Base-by-base conservation (phyloP, 2,797 vertebrate genomes). In the Delichon dasypus region DNA sequence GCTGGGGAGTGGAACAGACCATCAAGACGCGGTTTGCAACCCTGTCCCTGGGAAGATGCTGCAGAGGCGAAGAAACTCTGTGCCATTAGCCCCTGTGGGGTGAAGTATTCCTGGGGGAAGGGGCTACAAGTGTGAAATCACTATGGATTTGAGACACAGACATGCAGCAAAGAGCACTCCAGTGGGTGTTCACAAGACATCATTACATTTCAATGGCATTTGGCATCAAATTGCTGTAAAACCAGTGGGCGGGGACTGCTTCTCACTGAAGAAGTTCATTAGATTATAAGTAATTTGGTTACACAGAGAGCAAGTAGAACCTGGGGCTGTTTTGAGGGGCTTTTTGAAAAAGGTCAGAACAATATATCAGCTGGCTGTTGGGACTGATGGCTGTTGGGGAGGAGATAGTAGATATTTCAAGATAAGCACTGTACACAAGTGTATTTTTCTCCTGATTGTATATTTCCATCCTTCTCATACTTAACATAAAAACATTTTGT, bases 231-330 rank as follows among this genome's bases (percentile, higher is more conserved):
- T 78, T 67, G 85, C 89, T 96, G 79, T 62, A 95, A 95, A 95
- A 85, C 73, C 82, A 57, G 95, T 92, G 94, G 95, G 92, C 4
- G 88, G 94, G 91, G 92, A 93, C 70, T 42, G 73, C 76, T 95
- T 85, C 91, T 94, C 91, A 88, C 89, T 32, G 45, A 68, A 89
- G 78, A 92, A 94, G 92, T 96, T 96, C 94, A 96, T 97, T 91
- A 96, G 91, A 94, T 96, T 95, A 93, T 60, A 89, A 89, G 66
- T 88, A 96, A 97, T 96, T 90, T 55, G 47, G 84, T 95, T 95
- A 88, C 70, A 60, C 26, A 47, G 79, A 68, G 42, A 94, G 93
- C 94, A 89, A 91, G 85, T 51, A 78, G 65, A 93, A 90, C 85
- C 91, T 53, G 58, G 66, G 87, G 90, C 92, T 95, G 51, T 86